phyloP scores from a whole-genome alignment of 2,888 invertebrate genomes.

The Eilema griseolum region DNA sequence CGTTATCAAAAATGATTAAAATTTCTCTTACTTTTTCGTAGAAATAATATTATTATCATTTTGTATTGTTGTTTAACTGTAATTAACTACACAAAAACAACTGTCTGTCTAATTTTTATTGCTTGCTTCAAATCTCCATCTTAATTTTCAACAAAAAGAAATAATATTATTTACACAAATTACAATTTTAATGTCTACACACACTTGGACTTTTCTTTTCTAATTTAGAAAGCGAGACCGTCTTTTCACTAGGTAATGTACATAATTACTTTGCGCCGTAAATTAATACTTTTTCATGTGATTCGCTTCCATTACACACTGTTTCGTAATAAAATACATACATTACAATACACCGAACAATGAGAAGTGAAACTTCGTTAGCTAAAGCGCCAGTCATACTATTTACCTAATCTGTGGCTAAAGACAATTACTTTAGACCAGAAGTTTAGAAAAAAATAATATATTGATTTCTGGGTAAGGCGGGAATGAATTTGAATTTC shows the following conservation, averaged over 20 bases:
- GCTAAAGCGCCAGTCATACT: neutral
- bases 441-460: no score
- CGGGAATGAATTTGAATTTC: no score
- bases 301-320: neutral
- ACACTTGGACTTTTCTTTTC: conserved; percentile 38
- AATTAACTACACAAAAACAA: neutral
- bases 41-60: conserved; percentile 35
- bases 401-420: no score
- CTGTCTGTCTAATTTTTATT: neutral
- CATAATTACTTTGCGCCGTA: conserved; percentile 1
- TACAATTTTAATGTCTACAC: conserved; percentile 46
- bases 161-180: conserved; percentile 37
- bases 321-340: neutral
- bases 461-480: no score
- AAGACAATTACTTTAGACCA: no score
- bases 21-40: conserved; percentile 45
- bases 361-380: neutral
- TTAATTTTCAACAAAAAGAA: conserved; percentile 26
- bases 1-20: conserved; percentile 50
- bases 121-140: neutral
- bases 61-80: conserved; percentile 8
- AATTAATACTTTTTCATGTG: neutral
- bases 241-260: conserved; percentile 1
- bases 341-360: neutral
- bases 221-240: conserved; percentile 24